phyloP scores from a whole-genome alignment of 1,140 invertebrate species.

The Mycetomoellerius zeteki region DNA sequence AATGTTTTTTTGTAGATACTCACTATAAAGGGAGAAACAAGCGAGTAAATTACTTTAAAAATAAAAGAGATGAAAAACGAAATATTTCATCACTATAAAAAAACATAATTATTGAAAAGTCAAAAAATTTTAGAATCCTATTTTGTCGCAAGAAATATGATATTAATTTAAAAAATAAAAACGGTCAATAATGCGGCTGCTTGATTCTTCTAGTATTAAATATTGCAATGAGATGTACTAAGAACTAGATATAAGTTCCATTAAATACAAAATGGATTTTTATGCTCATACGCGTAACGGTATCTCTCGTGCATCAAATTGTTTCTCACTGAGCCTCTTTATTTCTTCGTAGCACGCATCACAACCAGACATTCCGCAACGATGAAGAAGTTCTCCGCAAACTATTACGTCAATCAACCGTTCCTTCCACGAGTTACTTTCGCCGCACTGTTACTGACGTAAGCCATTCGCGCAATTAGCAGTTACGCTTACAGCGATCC shows the following conservation, averaged over 20 bases:
- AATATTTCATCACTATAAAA: too few species aligned
- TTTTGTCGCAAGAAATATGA: too few species aligned
- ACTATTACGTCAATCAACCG: slow-evolving; percentile 61
- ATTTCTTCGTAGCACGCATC: slow-evolving; percentile 44
- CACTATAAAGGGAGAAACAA: too few species aligned
- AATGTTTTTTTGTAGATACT: too few species aligned
- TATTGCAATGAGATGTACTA: background rate
- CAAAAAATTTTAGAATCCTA: too few species aligned
- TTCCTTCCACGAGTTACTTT: slow-evolving; percentile 36
- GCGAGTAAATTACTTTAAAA: too few species aligned
- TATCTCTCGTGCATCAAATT: background rate
- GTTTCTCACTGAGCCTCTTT: slow-evolving; percentile 14
- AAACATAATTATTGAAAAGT: too few species aligned
- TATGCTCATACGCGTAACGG: background rate
- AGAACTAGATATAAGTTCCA: too few species aligned
- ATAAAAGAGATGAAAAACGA: too few species aligned
- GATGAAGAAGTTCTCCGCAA: slow-evolving; percentile 40
- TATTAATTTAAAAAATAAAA: too few species aligned
- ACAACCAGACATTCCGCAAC: slow-evolving; percentile 14
- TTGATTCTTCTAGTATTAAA: too few species aligned
- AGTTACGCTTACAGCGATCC: background rate
- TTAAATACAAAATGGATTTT: slow-evolving; percentile 13
- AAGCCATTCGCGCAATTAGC: slow-evolving; percentile 30
- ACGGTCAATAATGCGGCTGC: too few species aligned
- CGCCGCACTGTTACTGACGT: slow-evolving; percentile 27